Percentiles rank a stretch among this genome's conserved stretches.
Conservation (phyloP, 1,140 invertebrate species). For the Zaprionus capensis region DNA sequence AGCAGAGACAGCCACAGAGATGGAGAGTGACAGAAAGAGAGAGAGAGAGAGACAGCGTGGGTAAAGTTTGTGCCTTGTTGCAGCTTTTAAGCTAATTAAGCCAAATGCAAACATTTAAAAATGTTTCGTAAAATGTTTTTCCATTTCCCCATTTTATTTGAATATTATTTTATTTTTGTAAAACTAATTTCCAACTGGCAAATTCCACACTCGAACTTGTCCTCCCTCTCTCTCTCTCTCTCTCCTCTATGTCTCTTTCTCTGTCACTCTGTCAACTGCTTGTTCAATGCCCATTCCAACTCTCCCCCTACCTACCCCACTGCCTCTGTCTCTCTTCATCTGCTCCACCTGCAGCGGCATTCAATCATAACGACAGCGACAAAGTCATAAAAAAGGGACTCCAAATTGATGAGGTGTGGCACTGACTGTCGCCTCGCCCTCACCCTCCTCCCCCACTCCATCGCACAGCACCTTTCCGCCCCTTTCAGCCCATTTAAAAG, state of each 20-base stretch:
- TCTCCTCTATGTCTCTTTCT: not conserved
- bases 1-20: not conserved
- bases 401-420: slow-evolving; percentile 72
- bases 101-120: slow-evolving; percentile 35
- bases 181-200: slow-evolving; percentile 9
- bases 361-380: slow-evolving; percentile 59
- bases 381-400: slow-evolving; percentile 51
- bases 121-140: slow-evolving; percentile 39
- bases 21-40: not conserved
- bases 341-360: slow-evolving; percentile 48
- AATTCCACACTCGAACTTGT: not conserved
- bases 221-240: not conserved
- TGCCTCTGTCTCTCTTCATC: not conserved
- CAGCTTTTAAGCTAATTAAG: slow-evolving; percentile 61
- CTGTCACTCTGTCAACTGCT: not conserved
- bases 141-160: slow-evolving; percentile 16
- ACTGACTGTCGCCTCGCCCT: slow-evolving; percentile 50
- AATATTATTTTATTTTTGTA: slow-evolving; percentile 16
- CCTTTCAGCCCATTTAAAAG: slow-evolving; percentile 54
- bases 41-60: not conserved
- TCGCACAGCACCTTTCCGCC: slow-evolving; percentile 57
- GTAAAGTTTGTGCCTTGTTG: slow-evolving; percentile 38
- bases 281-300: not conserved
- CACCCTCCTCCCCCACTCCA: not conserved
- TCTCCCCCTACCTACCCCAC: not conserved